Percentiles rank a stretch among this genome's conserved stretches.
These are phyloP conservation scores for Protobothrops flavoviridis DNA, from an alignment of 2,113 vertebrate genomes.

Conservation along the genomic window DNA sequence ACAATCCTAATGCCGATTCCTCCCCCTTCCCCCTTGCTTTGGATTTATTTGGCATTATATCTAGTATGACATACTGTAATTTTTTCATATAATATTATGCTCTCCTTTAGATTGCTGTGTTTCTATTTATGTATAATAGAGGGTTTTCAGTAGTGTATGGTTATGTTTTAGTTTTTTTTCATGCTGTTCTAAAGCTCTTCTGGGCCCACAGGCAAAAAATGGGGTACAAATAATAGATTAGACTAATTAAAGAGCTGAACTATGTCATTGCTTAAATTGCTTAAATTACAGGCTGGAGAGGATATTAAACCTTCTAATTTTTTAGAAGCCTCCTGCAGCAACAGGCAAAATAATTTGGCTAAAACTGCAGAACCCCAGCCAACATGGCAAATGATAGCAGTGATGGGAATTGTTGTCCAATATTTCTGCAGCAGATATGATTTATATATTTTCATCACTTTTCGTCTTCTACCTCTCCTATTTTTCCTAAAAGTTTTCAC, in stretches of 20 bases:
- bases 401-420: background rate
- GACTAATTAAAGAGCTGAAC: background rate
- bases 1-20: background rate
- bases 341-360: background rate
- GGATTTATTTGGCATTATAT: background rate
- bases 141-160: background rate
- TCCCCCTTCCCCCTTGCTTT: background rate
- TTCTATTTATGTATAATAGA: background rate
- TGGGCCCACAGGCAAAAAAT: background rate
- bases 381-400: background rate
- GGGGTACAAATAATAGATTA: background rate
- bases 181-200: background rate
- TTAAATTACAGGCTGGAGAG: background rate
- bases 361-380: background rate
- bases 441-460: background rate
- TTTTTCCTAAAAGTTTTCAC: background rate
- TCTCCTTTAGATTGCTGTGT: background rate
- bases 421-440: background rate
- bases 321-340: background rate
- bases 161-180: background rate
- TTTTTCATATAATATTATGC: background rate
- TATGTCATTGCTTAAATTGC: background rate
- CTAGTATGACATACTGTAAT: background rate
- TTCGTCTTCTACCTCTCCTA: background rate
- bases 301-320: background rate